Percentiles rank a stretch among this genome's conserved stretches.
phyloP scores from a whole-genome alignment of 2,797 vertebrate species.

The Sebastes diaconus region DNA sequence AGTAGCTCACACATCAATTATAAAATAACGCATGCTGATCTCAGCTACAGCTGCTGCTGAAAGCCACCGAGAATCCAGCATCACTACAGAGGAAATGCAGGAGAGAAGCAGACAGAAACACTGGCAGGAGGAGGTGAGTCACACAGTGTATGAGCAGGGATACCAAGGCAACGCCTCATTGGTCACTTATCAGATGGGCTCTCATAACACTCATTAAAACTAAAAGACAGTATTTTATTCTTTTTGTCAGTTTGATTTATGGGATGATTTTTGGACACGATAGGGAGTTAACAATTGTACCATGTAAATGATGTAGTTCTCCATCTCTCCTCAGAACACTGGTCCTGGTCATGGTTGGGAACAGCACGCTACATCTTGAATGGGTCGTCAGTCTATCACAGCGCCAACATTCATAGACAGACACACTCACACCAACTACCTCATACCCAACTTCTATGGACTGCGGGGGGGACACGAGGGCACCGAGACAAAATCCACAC shows the following conservation, averaged over 20 bases:
- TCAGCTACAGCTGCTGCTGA: neutral
- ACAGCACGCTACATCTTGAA: neutral
- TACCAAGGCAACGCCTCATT: neutral
- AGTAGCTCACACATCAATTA: slow-evolving; percentile 39
- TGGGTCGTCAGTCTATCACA: no score
- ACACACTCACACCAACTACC: no score
- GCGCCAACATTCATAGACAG: no score
- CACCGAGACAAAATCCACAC: no score
- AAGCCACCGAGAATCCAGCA: neutral
- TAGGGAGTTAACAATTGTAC: neutral
- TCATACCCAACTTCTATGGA: no score
- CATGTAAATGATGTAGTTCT: neutral
- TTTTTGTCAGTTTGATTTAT: neutral
- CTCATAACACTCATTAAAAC: neutral
- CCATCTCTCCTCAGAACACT: neutral
- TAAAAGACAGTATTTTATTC: neutral
- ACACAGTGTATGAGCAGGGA: neutral
- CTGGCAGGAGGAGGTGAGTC: neutral
- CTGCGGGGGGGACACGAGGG: no score
- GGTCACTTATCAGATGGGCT: neutral
- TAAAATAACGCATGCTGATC: slow-evolving; percentile 5
- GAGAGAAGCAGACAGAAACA: neutral
- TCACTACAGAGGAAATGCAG: neutral
- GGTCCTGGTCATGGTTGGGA: neutral
- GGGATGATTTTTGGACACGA: neutral